Base-by-base conservation (phyloP, 2,113 vertebrate genomes). In the Gambusia holbrooki region DNA sequence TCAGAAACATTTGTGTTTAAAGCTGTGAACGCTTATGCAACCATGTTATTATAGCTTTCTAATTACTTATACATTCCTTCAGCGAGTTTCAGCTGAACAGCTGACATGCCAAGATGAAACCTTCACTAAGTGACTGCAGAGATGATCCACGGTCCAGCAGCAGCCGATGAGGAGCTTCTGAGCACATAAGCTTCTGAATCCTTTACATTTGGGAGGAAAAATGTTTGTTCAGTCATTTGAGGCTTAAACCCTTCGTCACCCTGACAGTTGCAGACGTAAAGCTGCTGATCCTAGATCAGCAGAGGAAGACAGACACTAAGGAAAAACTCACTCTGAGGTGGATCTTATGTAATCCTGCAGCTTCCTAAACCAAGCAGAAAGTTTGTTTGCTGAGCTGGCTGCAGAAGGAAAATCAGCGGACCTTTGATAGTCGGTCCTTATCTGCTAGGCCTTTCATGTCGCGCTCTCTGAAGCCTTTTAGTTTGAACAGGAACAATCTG, bases 241-340 rank as follows among this genome's bases (percentile, higher is more conserved):
- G 65, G 79, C 79, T 86, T 84, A 86, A 35, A 54, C 80, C 17
- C 70, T 83, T 77, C 66, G 0, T 74, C 67, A 71, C 65, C 65
- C 76, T 67, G 82, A 87, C 84, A 77, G 75, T 45, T 14, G 69
- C 72, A 77, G 78, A 71, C 66, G 33, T 45, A 78, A 86, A 86
- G 67, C 77, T 71, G 74, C 77, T 86, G 79, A 84, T 83, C 86
- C 83, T 15, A 72, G 77, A 30, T 85, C 80, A 74, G 48, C 28
- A 14, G 7, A 62, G 10, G 45, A 48, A 48, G 45, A 17, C 45
- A 48, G 45, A 45, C 42, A 17, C 35, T 15, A 4, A 14, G 45
- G 45, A 19, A 48, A 66, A 73, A 51, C 78, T 32, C 6, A 37
- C 62, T 8, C 11, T 37, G 1, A 42, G 14, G 32, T 54, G 14